A percentile compares a stretch with the other conserved stretches of the same genome.
Conservation (phyloP, 2,888 invertebrate genomes). For the Amblyjoppa proteus region DNA sequence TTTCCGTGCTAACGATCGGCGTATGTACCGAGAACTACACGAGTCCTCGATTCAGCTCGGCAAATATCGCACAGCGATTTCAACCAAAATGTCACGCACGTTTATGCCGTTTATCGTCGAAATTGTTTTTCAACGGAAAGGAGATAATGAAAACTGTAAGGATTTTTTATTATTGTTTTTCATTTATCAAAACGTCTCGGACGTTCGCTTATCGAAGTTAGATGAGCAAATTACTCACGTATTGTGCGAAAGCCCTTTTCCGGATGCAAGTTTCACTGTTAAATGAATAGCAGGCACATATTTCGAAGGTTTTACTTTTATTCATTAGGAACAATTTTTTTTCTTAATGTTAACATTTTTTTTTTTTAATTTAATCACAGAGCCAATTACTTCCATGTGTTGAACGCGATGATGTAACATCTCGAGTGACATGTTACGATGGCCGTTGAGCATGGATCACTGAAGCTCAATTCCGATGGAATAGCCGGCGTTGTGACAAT, state of each 20-base stretch:
- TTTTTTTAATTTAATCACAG: neutral
- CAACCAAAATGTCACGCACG: neutral
- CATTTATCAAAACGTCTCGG: neutral
- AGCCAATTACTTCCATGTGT: neutral
- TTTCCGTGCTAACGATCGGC: neutral
- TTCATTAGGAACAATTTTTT: neutral
- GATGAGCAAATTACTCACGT: neutral
- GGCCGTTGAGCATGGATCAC: slow-evolving; percentile 68
- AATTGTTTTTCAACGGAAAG: neutral
- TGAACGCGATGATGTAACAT: slow-evolving; percentile 57
- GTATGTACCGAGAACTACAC: neutral
- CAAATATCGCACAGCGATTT: slow-evolving; percentile 5
- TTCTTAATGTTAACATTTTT: neutral
- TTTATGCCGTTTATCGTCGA: neutral
- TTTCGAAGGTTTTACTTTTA: neutral
- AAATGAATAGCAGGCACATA: neutral
- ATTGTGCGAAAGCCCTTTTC: neutral
- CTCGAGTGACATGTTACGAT: slow-evolving; percentile 70
- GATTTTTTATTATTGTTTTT: neutral
- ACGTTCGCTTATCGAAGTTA: neutral
- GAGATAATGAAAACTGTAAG: neutral
- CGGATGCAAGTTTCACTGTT: neutral
- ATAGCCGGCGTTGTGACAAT: slow-evolving; percentile 70
- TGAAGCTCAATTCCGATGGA: slow-evolving; percentile 68
- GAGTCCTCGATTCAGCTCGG: neutral